phyloP scores from a whole-genome alignment of 2,113 vertebrate species.

The Oryzias curvinotus region DNA sequence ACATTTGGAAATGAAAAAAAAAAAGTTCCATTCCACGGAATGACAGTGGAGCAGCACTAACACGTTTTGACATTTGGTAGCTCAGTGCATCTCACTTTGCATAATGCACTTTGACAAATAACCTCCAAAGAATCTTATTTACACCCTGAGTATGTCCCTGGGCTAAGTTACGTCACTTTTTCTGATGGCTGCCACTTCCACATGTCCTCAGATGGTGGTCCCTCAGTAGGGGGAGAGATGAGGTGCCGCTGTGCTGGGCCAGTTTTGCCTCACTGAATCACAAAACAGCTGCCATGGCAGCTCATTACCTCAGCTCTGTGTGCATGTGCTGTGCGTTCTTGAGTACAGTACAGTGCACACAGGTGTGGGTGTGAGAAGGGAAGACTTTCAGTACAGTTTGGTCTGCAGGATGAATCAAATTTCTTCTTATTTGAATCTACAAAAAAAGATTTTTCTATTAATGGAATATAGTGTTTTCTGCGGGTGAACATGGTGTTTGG shows the following conservation, averaged over 20 bases:
- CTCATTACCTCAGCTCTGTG: conserved; percentile 60
- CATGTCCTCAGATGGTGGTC: conserved; percentile 55
- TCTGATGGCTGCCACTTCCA: conserved; percentile 72
- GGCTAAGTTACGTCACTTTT: conserved; percentile 58
- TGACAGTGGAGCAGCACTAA: conserved; percentile 39
- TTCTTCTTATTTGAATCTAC: no score
- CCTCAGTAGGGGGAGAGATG: conserved; percentile 39
- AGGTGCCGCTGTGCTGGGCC: conserved; percentile 41
- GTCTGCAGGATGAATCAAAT: no score
- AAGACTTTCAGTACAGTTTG: neutral
- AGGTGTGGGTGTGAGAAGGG: conserved; percentile 7
- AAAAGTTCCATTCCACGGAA: conserved; percentile 6
- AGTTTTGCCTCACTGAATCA: conserved; percentile 58
- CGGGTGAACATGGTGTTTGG: no score
- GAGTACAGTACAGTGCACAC: neutral
- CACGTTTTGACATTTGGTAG: conserved; percentile 45
- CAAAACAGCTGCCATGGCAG: conserved; percentile 53
- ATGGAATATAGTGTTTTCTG: no score
- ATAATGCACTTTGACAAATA: conserved; percentile 61
- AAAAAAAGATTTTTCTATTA: no score
- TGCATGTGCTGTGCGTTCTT: conserved; percentile 15
- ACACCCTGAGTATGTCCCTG: conserved; percentile 51
- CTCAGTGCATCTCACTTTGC: conserved; percentile 50
- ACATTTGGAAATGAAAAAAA: conserved; percentile 15
- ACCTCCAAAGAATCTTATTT: conserved; percentile 63